Conservation (phyloP, 2,888 invertebrate genomes). For the Thecocarcelia acutangulata region DNA sequence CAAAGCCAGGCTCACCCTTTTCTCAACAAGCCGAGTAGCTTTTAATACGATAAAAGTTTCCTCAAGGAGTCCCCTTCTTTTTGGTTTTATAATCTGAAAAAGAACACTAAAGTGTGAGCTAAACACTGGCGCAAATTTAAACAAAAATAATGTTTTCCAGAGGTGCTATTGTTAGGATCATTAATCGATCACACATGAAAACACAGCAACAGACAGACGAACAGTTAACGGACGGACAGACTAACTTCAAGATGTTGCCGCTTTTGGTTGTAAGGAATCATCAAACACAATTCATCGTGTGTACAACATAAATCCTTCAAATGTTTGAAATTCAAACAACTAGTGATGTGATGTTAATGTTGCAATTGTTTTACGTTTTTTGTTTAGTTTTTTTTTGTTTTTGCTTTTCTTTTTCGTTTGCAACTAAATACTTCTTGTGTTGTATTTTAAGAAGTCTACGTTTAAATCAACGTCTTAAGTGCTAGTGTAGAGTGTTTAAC, state of each 20-base stretch:
- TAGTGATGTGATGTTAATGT: constrained; percentile 62
- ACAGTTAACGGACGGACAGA: background rate
- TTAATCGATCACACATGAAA: constrained; percentile 68
- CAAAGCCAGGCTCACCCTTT: background rate
- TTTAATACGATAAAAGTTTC: background rate
- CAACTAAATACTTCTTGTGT: constrained; percentile 18
- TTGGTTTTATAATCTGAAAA: background rate
- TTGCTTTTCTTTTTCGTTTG: background rate
- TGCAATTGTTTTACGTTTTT: constrained; percentile 50
- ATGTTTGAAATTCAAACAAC: constrained; percentile 69
- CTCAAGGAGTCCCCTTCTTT: constrained; percentile 27
- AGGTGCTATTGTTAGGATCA: constrained; percentile 68
- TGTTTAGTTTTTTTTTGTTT: background rate
- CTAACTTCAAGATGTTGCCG: constrained; percentile 64
- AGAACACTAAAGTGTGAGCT: background rate
- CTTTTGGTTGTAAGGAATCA: constrained; percentile 68
- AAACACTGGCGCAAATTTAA: background rate
- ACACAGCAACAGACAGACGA: background rate
- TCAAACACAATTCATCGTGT: constrained; percentile 69
- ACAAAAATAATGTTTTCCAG: constrained; percentile 54
- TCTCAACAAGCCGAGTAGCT: background rate
- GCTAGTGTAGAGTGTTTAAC: constrained; percentile 32
- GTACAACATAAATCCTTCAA: constrained; percentile 70
- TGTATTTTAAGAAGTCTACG: constrained; percentile 45
- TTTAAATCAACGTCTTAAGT: constrained; percentile 21